Base-by-base conservation (phyloP, 2,113 vertebrate genomes). In the Etheostoma cragini region DNA sequence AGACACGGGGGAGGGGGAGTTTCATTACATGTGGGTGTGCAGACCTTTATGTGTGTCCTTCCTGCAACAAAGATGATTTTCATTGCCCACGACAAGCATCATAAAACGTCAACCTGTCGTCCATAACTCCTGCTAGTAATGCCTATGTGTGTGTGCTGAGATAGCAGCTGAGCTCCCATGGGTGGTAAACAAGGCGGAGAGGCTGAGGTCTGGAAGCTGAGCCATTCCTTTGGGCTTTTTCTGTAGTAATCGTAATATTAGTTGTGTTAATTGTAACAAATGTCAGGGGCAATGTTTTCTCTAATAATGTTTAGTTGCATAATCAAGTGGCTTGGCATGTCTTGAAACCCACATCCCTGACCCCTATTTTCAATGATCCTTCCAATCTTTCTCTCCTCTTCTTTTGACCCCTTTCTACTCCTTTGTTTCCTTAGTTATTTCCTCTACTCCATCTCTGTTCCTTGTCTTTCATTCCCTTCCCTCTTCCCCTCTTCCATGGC, bases 101-200 rank as follows among this genome's bases (percentile, higher is more conserved):
- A 87, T 81, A 81, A 81, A 89, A 85, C 81, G 82, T 78, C 77
- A 76, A 38, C 65, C 45, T 78, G 35, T 75, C 64, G 35, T 75
- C 64, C 70, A 83, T 89, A 78, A 83, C 81, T 83, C 68, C 69
- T 60, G 61, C 54, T 8, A 1, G 63, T 64, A 50, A 52, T 38
- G 73, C 16, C 57, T 1, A 67, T 52, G 72, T 72, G 62, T 72
- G 62, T 72, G 35, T 69, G 73, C 69, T 35, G 35, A 84, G 81
- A 81, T 78, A 81, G 78, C 72, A 45, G 57, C 58, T 17, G 56
- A 2, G 17, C 69, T 47, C 53, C 71, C 53, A 21, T 30, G n/a
- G 75, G 64, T 6, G 22, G 30, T 53, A 33, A 76, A 86, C 60
- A 57, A 30, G 50, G 47, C 1, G 6, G 52, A 21, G 52, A 64